Percentiles rank a stretch among this genome's conserved stretches.
phyloP scores from a whole-genome alignment of 2,113 vertebrate species.

The Monarcha castaneiventris region DNA sequence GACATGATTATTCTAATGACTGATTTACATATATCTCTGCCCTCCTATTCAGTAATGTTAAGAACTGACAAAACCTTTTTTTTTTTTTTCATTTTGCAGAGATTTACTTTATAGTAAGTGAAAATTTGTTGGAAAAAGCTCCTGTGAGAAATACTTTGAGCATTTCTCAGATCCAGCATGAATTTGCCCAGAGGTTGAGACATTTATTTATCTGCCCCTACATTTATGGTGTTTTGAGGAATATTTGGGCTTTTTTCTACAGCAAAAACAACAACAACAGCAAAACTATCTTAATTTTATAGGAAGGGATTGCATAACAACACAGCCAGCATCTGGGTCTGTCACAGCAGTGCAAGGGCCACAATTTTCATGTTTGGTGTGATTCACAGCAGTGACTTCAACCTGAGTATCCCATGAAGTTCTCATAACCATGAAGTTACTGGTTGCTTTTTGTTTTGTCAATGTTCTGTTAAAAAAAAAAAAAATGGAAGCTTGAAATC shows the following conservation, averaged over 20 bases:
- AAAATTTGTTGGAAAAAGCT: background rate
- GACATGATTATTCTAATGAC: background rate
- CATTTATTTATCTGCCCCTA: background rate
- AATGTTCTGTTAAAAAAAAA: background rate
- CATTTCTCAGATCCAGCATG: background rate
- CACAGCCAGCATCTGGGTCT: background rate
- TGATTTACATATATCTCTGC: background rate
- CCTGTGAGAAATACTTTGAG: background rate
- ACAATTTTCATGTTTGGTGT: background rate
- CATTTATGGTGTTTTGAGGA: background rate
- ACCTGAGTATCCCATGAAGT: background rate
- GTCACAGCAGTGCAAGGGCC: background rate
- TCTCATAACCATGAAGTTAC: background rate
- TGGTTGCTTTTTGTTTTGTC: background rate
- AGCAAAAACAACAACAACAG: background rate
- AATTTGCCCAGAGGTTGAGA: background rate
- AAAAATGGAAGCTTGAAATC: background rate
- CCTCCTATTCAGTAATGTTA: background rate
- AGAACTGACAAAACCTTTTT: background rate
- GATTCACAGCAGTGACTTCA: background rate
- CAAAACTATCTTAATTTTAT: background rate
- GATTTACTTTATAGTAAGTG: background rate
- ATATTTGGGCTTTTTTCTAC: background rate
- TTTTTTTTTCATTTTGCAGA: background rate
- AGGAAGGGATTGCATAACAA: background rate